A percentile compares a stretch with the other conserved stretches of the same genome.
Conservation (phyloP, 92 coral and sea anemone genomes). For the Zoanthus gigantus region DNA sequence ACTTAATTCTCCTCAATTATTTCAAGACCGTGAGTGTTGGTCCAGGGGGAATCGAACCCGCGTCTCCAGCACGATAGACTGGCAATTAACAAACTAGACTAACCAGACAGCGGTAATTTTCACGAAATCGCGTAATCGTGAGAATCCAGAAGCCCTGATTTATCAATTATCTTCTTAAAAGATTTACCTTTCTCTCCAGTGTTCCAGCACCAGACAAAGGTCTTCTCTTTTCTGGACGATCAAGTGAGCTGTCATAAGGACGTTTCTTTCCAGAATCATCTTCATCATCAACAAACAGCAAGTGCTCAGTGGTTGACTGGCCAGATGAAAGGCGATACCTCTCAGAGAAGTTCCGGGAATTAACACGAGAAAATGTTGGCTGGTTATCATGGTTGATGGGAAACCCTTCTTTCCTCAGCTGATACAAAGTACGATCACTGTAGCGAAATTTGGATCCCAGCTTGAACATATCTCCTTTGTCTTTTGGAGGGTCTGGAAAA, state of each 20-base stretch:
- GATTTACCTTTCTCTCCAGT: constrained; percentile 30
- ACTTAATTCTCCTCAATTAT: too few relatives aligned
- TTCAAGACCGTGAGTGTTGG: too few relatives aligned
- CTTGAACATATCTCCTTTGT: constrained; percentile 83
- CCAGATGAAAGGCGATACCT: constrained; percentile 74
- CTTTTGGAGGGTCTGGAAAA: constrained; percentile 91
- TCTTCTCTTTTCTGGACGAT: constrained; percentile 62
- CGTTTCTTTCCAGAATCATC: constrained; percentile 67
- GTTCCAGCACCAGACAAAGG: constrained; percentile 51
- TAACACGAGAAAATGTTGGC: constrained; percentile 81
- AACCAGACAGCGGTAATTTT: too few relatives aligned
- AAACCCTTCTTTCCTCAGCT: constrained; percentile 94
- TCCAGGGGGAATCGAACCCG: too few relatives aligned
- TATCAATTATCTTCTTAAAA: background rate
- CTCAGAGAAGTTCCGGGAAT: constrained; percentile 92
- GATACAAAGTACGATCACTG: constrained; percentile 94
- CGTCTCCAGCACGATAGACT: too few relatives aligned
- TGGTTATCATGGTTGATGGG: constrained; percentile 76
- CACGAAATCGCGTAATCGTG: too few relatives aligned
- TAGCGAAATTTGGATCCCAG: constrained; percentile 95
- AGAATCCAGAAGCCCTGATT: too few relatives aligned
- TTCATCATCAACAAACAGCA: constrained; percentile 74
- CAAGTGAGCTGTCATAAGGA: constrained; percentile 53
- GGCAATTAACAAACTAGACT: too few relatives aligned
- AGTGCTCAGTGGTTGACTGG: constrained; percentile 76